Evolutionary conservation across 2,797 vertebrate genomes (phyloP).

Genomic region (Pogonophryne albipinna): DNA sequence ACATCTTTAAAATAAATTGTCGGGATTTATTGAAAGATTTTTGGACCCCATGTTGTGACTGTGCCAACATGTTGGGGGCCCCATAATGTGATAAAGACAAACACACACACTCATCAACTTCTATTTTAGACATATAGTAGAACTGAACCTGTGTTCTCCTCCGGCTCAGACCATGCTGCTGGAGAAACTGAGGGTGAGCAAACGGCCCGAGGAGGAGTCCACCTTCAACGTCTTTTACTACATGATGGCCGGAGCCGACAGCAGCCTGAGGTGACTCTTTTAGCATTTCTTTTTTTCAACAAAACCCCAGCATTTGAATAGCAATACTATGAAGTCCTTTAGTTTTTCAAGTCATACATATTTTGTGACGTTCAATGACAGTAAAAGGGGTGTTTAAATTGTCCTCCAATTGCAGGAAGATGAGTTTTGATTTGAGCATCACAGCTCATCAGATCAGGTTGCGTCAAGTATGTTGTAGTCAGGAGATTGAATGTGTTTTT

Average conservation of each 20-base stretch:
- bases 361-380: neutral
- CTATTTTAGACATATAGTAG: too few species aligned
- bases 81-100: neutral
- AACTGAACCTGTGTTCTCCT: neutral
- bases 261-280: constrained; percentile 86
- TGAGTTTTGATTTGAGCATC: neutral
- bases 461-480: neutral
- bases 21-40: too few species aligned
- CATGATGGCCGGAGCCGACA: constrained; percentile 93
- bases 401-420: neutral
- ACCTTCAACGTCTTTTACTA: constrained; percentile 97
- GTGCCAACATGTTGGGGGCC: too few species aligned
- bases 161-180: constrained; percentile 94
- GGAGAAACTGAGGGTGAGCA: constrained; percentile 93
- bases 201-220: constrained; percentile 88
- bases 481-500: too few species aligned
- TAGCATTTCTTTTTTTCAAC: neutral
- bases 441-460: neutral
- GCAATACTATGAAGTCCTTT: neutral
- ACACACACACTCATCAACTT: too few species aligned
- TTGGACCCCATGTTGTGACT: too few species aligned
- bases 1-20: too few species aligned
- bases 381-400: too few species aligned
- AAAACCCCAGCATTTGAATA: neutral
- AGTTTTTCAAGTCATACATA: neutral